These are phyloP conservation scores for Drosophila nikananu DNA, from an alignment of 1,140 invertebrate genomes.

Conservation along the genomic window DNA sequence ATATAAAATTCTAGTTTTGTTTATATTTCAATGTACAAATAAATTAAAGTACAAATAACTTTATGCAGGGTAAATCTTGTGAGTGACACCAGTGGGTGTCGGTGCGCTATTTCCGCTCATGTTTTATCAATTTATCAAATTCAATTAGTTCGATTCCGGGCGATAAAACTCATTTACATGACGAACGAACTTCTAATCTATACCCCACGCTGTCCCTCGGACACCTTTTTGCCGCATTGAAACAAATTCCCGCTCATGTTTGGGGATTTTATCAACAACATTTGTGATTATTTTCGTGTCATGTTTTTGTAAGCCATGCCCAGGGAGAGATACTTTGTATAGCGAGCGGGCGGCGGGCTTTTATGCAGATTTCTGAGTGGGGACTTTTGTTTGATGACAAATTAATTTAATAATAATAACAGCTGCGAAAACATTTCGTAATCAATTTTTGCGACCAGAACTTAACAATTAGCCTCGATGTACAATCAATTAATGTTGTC, in stretches of 20 bases:
- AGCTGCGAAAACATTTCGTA: slow-evolving; percentile 82
- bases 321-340: slow-evolving; percentile 16
- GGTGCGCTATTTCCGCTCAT: slow-evolving; percentile 1
- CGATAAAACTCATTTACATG: slow-evolving; percentile 77
- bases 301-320: slow-evolving; percentile 55
- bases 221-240: slow-evolving; percentile 14
- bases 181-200: slow-evolving; percentile 53
- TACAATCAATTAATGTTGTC: slow-evolving; percentile 69
- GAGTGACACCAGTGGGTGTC: not conserved
- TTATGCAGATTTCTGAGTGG: slow-evolving; percentile 72
- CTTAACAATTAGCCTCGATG: slow-evolving; percentile 51
- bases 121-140: slow-evolving; percentile 62
- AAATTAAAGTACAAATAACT: not conserved
- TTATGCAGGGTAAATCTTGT: slow-evolving; percentile 18
- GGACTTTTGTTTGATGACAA: slow-evolving; percentile 77
- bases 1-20: no score
- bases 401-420: slow-evolving; percentile 83
- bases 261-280: slow-evolving; percentile 68
- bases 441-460: slow-evolving; percentile 55
- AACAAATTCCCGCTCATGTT: slow-evolving; percentile 43
- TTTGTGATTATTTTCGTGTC: slow-evolving; percentile 78
- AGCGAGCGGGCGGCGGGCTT: slow-evolving; percentile 21
- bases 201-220: not conserved
- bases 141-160: slow-evolving; percentile 64
- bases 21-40: no score